A percentile compares a stretch with the other conserved stretches of the same genome.
Evolutionary conservation across 2,113 vertebrate genomes (phyloP).

Genomic region (Zapus hudsonius): DNA sequence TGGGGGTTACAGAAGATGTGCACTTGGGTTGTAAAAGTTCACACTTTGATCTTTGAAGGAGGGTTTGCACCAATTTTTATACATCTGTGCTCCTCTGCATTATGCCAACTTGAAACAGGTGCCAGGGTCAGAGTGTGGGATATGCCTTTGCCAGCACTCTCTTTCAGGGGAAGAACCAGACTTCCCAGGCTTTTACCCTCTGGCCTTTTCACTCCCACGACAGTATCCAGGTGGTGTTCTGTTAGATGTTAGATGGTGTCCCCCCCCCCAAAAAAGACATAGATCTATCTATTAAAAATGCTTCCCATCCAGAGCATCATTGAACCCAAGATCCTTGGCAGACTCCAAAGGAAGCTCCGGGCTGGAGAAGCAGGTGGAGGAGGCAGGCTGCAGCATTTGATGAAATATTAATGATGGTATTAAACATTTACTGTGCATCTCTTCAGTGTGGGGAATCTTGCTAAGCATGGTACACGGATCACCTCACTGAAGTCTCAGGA

Average conservation of each 20-base stretch:
- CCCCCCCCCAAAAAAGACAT: neutral
- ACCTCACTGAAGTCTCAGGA: neutral
- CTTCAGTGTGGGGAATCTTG: conserved; percentile 23
- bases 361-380: neutral
- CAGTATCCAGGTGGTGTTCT: neutral
- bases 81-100: neutral
- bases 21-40: neutral
- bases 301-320: neutral
- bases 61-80: neutral
- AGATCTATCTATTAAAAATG: neutral
- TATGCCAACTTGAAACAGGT: neutral
- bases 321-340: neutral
- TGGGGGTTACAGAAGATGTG: neutral
- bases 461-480: neutral
- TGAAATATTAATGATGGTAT: conserved; percentile 51
- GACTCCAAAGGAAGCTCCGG: neutral
- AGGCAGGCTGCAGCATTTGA: neutral
- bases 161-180: neutral
- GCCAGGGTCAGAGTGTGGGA: neutral
- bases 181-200: neutral
- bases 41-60: neutral
- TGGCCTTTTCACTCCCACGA: neutral
- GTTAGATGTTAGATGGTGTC: neutral
- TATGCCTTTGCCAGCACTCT: neutral
- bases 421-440: conserved; percentile 18